Evolutionary conservation across 2,888 invertebrate genomes (phyloP).

Genomic region (Cephus runcator): DNA sequence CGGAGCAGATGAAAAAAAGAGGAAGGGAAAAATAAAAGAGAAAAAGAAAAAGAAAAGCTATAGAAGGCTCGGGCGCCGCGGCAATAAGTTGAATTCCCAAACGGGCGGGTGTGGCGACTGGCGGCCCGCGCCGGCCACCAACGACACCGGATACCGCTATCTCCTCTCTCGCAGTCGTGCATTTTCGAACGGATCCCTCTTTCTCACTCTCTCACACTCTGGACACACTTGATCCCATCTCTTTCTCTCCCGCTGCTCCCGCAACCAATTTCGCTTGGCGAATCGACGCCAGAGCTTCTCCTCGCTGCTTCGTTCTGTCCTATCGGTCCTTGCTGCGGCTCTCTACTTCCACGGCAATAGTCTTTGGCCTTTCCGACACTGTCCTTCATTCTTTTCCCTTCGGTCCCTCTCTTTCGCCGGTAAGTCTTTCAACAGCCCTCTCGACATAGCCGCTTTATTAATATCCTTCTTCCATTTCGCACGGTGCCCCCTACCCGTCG

Average conservation of each 20-base stretch:
- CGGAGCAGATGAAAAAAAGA: background rate
- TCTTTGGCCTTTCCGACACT: background rate
- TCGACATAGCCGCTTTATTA: background rate
- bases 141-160: constrained; percentile 50
- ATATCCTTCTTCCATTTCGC: constrained; percentile 1
- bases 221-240: constrained; percentile 7
- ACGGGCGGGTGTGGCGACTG: constrained; percentile 65
- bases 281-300: background rate
- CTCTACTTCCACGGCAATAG: background rate
- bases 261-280: constrained; percentile 7
- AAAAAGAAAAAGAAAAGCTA: constrained; percentile 29
- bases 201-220: constrained; percentile 21
- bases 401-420: background rate
- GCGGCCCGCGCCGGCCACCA: constrained; percentile 61
- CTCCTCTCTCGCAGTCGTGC: constrained; percentile 13
- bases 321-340: background rate
- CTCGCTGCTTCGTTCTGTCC: background rate
- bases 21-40: background rate
- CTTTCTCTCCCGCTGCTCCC: constrained; percentile 17
- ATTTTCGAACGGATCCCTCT: background rate
- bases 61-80: constrained; percentile 38
- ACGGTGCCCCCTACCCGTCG: background rate
- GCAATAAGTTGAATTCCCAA: constrained; percentile 64
- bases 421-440: background rate
- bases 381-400: background rate